Base-by-base conservation (phyloP, 2,113 vertebrate genomes). In the Ranitomeya variabilis region DNA sequence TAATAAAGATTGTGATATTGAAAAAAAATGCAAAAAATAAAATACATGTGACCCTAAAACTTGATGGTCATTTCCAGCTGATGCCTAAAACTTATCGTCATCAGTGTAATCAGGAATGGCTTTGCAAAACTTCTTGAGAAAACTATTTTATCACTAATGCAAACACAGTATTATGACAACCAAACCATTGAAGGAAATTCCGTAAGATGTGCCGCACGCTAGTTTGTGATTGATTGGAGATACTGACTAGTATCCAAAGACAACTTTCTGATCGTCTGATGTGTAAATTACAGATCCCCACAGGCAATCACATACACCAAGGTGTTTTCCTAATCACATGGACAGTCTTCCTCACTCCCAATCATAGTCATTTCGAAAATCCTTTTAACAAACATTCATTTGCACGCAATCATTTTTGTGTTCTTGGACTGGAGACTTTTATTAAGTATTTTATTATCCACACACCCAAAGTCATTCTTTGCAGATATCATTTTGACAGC, bases 231-330 rank as follows among this genome's bases (percentile, higher is more conserved):
- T 92, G 92, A 93, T 91, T 93, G 82, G 87, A 81, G 90, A 87
- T 91, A 93, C 76, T 93, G 92, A 94, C 93, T 90, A 85, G 90
- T 89, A 83, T 92, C 93, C 94, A 94, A 94, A 93, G 90, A 93
- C 91, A 94, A 93, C 93, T 93, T 93, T 71, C 88, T 93, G 90
- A 91, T 88, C 91, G 91, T 86, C 91, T 94, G 93, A 93, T 92
- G 91, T 93, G 93, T 92, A 89, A 91, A 90, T 92, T 91, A 90
- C 92, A 87, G 86, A 93, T 92, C 92, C 92, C 92, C 90, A 89
- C 89, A 89, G 93, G 93, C 91, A 91, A 90, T 90, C 91, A 86
- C 91, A 91, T 91, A 86, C 83, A 89, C 73, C 82, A 73, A 82
- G 91, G 90, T 90, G 88, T 90, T 93, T 92, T 93, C 91, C 91